These are phyloP conservation scores for Pardalotus punctatus DNA, from an alignment of 2,113 vertebrate genomes.

Conservation along the genomic window DNA sequence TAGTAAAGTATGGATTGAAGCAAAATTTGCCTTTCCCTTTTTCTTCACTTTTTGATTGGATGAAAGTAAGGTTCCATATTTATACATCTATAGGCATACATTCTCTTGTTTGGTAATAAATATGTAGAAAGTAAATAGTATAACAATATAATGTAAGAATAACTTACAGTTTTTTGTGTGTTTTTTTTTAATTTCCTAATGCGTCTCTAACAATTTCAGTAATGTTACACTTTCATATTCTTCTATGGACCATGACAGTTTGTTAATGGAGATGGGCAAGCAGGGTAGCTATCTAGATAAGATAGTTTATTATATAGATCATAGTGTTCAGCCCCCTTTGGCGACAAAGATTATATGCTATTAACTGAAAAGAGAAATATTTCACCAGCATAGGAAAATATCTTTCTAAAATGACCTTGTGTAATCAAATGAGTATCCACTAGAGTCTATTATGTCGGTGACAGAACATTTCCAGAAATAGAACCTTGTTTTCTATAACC, in stretches of 20 bases:
- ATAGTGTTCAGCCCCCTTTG: neutral
- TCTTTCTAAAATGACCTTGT: neutral
- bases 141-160: neutral
- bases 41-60: neutral
- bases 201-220: neutral
- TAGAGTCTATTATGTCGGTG: neutral
- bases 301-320: neutral
- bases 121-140: neutral
- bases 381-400: neutral
- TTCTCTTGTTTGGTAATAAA: neutral
- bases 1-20: neutral
- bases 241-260: neutral
- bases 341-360: neutral
- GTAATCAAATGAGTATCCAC: neutral
- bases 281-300: neutral
- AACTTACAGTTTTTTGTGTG: rapidly evolving
- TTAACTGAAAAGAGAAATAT: neutral
- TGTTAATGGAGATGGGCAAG: neutral
- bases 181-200: neutral
- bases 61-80: neutral
- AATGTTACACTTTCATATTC: neutral
- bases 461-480: neutral
- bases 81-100: neutral
- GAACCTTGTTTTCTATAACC: neutral
- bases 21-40: neutral